Evolutionary conservation across 2,797 vertebrate species (phyloP).

Genomic region (Melanotaenia boesemani): DNA sequence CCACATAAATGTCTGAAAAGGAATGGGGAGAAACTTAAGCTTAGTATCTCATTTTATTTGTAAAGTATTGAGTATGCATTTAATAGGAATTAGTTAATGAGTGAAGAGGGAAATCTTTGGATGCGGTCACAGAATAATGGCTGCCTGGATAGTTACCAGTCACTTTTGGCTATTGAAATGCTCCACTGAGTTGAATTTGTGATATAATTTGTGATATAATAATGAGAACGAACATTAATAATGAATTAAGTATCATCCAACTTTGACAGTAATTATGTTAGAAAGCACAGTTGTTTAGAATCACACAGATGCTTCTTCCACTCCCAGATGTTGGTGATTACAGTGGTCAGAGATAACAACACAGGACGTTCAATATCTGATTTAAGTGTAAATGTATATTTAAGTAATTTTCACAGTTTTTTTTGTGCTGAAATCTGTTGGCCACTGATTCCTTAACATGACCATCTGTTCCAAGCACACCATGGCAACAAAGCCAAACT

Average conservation of each 20-base stretch:
- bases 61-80: neutral
- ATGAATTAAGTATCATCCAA: constrained; percentile 2
- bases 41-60: neutral
- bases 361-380: neutral
- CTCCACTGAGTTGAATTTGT: neutral
- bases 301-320: constrained; percentile 25
- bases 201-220: neutral
- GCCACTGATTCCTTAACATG: neutral
- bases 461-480: neutral
- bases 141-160: neutral
- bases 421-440: neutral
- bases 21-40: no score
- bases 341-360: constrained; percentile 24
- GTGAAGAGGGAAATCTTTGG: neutral
- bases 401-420: neutral
- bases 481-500: neutral
- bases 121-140: neutral
- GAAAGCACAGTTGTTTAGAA: constrained; percentile 39
- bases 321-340: constrained; percentile 21
- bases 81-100: neutral
- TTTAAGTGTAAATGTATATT: neutral
- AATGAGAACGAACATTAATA: constrained; percentile 8
- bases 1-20: no score
- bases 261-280: constrained; percentile 8
- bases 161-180: neutral